Evolutionary conservation across 2,888 invertebrate genomes (phyloP).

Genomic region (Mechanitis messenoides): DNA sequence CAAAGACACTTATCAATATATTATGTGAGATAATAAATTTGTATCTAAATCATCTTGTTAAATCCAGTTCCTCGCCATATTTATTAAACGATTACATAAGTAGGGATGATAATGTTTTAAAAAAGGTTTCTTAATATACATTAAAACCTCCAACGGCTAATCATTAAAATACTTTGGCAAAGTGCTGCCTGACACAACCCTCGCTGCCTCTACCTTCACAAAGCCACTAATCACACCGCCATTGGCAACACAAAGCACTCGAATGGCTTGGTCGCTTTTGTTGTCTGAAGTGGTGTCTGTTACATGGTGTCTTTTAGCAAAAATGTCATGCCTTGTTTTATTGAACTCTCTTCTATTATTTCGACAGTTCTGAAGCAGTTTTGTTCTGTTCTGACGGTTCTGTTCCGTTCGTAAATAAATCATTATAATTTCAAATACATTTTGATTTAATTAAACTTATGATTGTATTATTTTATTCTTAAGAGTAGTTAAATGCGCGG

Average conservation of each 20-base stretch:
- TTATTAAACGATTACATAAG: constrained; percentile 2
- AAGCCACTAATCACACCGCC: constrained; percentile 55
- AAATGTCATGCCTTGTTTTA: not conserved
- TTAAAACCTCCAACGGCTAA: not conserved
- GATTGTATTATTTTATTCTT: not conserved
- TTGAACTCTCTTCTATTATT: not conserved
- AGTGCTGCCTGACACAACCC: not conserved
- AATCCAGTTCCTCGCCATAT: too few species aligned
- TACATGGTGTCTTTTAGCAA: not conserved
- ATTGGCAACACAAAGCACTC: constrained; percentile 55
- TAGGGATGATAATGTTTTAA: not conserved
- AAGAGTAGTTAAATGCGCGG: not conserved
- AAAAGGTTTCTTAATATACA: not conserved
- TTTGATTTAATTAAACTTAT: not conserved
- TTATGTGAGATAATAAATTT: too few species aligned
- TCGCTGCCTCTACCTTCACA: constrained; percentile 31
- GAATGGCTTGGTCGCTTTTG: constrained; percentile 52
- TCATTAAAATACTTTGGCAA: not conserved
- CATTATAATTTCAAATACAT: not conserved
- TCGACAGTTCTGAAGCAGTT: too few species aligned
- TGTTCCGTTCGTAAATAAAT: too few species aligned
- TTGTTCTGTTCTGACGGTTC: too few species aligned
- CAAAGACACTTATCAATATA: not conserved
- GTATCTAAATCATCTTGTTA: too few species aligned
- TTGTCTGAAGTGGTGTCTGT: constrained; percentile 24